These are phyloP conservation scores for Orcinus orca DNA, from an alignment of 2,113 vertebrate genomes.

Conservation along the genomic window DNA sequence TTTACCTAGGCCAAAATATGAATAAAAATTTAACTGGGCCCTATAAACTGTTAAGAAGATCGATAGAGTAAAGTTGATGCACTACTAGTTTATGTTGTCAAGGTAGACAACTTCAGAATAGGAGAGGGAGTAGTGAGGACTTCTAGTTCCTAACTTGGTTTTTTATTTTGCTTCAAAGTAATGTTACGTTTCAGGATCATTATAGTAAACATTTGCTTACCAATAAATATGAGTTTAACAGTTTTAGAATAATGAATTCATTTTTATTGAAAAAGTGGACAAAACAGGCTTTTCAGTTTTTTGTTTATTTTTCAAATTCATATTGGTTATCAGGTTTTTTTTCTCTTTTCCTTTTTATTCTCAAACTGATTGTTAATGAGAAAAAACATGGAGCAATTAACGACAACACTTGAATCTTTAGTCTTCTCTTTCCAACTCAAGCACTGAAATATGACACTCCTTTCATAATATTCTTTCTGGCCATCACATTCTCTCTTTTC, in stretches of 20 bases:
- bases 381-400: neutral
- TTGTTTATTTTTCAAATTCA: neutral
- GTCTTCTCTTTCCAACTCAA: neutral
- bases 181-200: neutral
- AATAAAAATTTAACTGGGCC: neutral
- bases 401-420: neutral
- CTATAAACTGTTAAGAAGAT: neutral
- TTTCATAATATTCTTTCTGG: neutral
- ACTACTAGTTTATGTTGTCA: neutral
- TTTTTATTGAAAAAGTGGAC: neutral
- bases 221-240: neutral
- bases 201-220: neutral
- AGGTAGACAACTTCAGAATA: neutral
- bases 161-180: neutral
- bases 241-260: neutral
- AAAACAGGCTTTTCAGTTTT: neutral
- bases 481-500: neutral
- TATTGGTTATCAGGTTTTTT: neutral
- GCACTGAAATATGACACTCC: neutral
- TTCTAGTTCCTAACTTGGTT: neutral
- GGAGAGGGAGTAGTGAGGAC: neutral
- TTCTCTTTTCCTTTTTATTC: neutral
- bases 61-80: neutral
- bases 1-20: neutral
- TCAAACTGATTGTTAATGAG: constrained; percentile 3